A percentile compares a stretch with the other conserved stretches of the same genome.
phyloP scores from a whole-genome alignment of 1,140 invertebrate species.

The Ceratina australensis region DNA sequence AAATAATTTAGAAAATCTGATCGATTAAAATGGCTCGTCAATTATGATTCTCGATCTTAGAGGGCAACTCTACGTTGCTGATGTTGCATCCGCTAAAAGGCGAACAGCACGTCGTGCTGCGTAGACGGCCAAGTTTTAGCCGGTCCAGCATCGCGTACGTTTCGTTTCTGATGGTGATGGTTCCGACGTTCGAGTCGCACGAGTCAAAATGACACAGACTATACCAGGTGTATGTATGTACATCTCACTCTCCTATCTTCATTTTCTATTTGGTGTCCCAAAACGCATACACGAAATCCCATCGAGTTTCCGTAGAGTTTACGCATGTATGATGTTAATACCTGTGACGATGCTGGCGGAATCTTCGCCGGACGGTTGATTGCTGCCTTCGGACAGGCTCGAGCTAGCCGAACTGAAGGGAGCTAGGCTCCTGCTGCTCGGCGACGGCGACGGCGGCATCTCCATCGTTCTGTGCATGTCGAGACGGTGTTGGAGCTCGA shows the following conservation, averaged over 20 bases:
- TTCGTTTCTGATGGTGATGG: conserved; percentile 74
- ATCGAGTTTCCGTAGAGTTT: no score
- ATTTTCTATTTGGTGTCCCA: not conserved
- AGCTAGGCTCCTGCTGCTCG: conserved; percentile 88
- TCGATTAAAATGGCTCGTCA: no score
- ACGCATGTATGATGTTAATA: conserved; percentile 76
- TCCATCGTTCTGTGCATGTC: conserved; percentile 78
- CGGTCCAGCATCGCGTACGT: conserved; percentile 34
- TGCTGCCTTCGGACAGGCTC: conserved; percentile 89
- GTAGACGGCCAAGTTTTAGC: not conserved
- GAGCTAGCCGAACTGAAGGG: conserved; percentile 94
- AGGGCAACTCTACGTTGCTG: conserved; percentile 4
- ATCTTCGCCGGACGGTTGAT: conserved; percentile 88
- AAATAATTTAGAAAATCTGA: no score
- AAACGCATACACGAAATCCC: conserved; percentile 3
- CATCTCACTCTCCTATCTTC: not conserved
- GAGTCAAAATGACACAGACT: conserved; percentile 14
- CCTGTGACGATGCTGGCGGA: conserved; percentile 93
- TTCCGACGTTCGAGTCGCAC: conserved; percentile 57
- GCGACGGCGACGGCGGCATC: conserved; percentile 89
- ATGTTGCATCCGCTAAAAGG: conserved; percentile 20
- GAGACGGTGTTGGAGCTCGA: conserved; percentile 77
- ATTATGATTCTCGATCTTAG: no score
- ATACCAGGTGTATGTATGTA: not conserved
- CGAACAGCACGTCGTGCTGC: not conserved